phyloP scores from a whole-genome alignment of 2,888 invertebrate genomes.

The Agrilus cyanescens region DNA sequence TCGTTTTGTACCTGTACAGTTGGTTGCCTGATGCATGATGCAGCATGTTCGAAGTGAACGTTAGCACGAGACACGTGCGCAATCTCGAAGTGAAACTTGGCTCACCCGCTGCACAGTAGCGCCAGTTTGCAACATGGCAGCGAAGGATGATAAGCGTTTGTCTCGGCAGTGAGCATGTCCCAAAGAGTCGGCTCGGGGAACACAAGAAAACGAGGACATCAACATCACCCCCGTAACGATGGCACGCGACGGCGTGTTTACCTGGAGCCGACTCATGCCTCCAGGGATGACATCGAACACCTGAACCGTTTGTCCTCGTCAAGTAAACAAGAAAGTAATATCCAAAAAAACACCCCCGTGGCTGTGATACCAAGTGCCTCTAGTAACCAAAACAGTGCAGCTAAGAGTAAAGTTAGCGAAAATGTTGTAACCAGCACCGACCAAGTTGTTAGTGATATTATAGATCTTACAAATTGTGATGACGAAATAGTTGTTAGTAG shows the following conservation, averaged over 20 bases:
- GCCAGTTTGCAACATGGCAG: conserved; percentile 48
- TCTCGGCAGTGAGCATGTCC: conserved; percentile 38
- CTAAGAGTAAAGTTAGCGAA: conserved; percentile 6
- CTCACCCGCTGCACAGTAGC: conserved; percentile 17
- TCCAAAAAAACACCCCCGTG: conserved; percentile 6
- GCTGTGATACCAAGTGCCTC: conserved; percentile 22
- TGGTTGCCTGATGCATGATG: conserved; percentile 7
- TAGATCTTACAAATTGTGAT: conserved; percentile 35
- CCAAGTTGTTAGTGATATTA: conserved; percentile 27
- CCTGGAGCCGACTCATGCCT: conserved; percentile 28
- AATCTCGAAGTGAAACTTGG: not conserved
- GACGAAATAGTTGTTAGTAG: conserved; percentile 23
- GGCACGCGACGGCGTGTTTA: conserved; percentile 39
- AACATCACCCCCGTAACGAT: conserved; percentile 59
- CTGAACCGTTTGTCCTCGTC: conserved; percentile 34
- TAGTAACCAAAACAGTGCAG: conserved; percentile 12
- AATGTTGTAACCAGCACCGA: conserved; percentile 25
- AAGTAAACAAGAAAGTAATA: conserved; percentile 12
- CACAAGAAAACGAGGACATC: conserved; percentile 58
- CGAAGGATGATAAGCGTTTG: conserved; percentile 37
- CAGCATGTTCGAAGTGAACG: not conserved
- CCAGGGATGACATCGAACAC: conserved; percentile 30
- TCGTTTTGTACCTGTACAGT: conserved; percentile 1
- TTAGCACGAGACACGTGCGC: not conserved
- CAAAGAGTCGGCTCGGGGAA: conserved; percentile 48